Percentiles rank a stretch among this genome's conserved stretches.
Conservation (phyloP, 2,888 invertebrate genomes). For the Biston stratarius region DNA sequence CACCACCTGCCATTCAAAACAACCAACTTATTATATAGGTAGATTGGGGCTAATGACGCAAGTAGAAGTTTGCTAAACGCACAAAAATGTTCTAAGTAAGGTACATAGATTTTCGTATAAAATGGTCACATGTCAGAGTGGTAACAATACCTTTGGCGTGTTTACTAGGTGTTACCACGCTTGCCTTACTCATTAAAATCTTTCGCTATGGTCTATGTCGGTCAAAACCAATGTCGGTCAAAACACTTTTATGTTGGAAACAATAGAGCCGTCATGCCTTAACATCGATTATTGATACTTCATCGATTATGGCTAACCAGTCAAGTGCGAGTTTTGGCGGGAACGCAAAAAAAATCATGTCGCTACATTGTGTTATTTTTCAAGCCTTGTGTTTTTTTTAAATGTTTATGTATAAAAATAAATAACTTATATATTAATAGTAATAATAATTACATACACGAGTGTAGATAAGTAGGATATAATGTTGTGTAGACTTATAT, state of each 20-base stretch:
- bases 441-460: no score
- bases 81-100: no score
- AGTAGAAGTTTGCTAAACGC: no score
- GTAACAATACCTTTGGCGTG: background rate
- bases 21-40: background rate
- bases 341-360: no score
- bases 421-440: no score
- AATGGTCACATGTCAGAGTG: background rate
- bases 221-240: conserved; percentile 10
- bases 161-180: conserved; percentile 4
- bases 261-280: conserved; percentile 5
- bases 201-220: conserved; percentile 10
- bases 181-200: conserved; percentile 1
- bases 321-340: no score
- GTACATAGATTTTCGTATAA: background rate
- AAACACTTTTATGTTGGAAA: conserved; percentile 2
- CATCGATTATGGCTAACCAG: background rate
- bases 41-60: no score
- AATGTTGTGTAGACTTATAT: no score
- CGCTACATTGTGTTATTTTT: background rate
- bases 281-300: conserved; percentile 10
- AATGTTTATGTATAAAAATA: no score
- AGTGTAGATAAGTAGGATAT: no score
- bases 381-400: no score
- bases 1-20: background rate